These are phyloP conservation scores for Helicorthomorpha holstii DNA, from an alignment of 1,140 invertebrate genomes.

Conservation along the genomic window DNA sequence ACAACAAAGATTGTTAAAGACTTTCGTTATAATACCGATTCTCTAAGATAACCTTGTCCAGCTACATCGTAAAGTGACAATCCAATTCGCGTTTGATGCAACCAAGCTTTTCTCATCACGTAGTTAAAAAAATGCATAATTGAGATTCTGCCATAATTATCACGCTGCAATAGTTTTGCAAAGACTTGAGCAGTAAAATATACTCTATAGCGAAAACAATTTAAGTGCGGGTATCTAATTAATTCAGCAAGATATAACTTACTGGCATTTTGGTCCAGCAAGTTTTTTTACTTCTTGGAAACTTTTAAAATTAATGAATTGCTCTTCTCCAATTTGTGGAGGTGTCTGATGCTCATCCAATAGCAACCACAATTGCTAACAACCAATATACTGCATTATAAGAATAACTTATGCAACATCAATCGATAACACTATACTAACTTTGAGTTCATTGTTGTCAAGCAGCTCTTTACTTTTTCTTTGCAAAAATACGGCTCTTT, in stretches of 20 bases:
- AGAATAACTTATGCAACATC: neutral
- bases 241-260: slow-evolving; percentile 11
- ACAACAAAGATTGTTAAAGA: neutral
- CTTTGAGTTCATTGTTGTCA: slow-evolving; percentile 71
- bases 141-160: slow-evolving; percentile 60
- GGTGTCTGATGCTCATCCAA: slow-evolving; percentile 62
- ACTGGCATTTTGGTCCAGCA: slow-evolving; percentile 51
- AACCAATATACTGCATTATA: neutral
- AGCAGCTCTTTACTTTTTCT: slow-evolving; percentile 61
- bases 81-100: slow-evolving; percentile 81
- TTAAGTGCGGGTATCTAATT: too few relatives aligned
- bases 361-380: slow-evolving; percentile 52
- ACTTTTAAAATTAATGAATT: slow-evolving; percentile 68
- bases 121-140: slow-evolving; percentile 83
- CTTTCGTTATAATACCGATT: slow-evolving; percentile 38
- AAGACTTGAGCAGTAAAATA: slow-evolving; percentile 76
- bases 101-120: slow-evolving; percentile 85
- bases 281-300: slow-evolving; percentile 51
- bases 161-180: slow-evolving; percentile 62
- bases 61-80: slow-evolving; percentile 82
- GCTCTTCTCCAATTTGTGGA: slow-evolving; percentile 47
- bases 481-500: slow-evolving; percentile 60
- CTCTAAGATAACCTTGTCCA: slow-evolving; percentile 78
- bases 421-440: slow-evolving; percentile 14
- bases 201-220: slow-evolving; percentile 26